Evolutionary conservation across 2,113 vertebrate genomes (phyloP).

Genomic region (Oreocharis arfaki): DNA sequence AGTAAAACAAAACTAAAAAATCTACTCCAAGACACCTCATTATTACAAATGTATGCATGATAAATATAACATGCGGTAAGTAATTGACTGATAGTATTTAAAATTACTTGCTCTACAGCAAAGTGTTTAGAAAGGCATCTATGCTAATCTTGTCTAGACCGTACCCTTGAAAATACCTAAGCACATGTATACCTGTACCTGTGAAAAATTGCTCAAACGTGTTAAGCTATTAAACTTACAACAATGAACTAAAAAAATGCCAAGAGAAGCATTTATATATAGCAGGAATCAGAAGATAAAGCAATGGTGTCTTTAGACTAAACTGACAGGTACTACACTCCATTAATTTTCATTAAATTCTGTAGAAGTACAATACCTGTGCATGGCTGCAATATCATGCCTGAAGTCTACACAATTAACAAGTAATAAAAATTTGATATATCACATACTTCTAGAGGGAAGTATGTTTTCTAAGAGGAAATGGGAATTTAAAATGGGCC

Average conservation of each 20-base stretch:
- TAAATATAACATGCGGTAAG: background rate
- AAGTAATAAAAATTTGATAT: background rate
- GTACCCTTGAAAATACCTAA: background rate
- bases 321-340: background rate
- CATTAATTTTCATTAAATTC: background rate
- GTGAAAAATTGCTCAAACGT: background rate
- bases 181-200: background rate
- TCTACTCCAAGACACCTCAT: background rate
- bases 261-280: background rate
- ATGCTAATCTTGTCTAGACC: background rate
- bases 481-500: background rate
- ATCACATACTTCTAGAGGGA: background rate
- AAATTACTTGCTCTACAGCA: background rate
- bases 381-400: background rate
- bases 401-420: background rate
- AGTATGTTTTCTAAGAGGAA: background rate
- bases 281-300: background rate
- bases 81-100: background rate
- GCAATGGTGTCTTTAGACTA: background rate
- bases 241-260: background rate
- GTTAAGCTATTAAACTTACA: background rate
- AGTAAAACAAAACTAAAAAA: background rate
- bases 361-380: background rate
- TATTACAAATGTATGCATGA: background rate
- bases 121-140: background rate